Evolutionary conservation across 2,888 invertebrate genomes (phyloP), one percentile per base, ranked within the genome.

Genomic region (Nomada hirtipes): DNA sequence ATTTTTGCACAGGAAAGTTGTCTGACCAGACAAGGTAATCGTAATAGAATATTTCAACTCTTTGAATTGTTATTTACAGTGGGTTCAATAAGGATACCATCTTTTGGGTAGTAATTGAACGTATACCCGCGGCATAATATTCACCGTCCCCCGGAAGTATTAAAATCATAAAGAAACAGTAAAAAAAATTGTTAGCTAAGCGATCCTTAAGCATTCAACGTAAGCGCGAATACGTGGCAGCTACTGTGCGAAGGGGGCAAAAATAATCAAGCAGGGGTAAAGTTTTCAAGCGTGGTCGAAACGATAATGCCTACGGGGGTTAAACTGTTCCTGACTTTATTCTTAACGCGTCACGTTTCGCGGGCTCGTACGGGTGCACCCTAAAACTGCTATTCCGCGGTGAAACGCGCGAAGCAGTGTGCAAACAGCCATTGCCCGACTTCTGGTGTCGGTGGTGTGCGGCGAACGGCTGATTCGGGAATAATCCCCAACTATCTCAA

Each of bases 381-480:
- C 70, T 61, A 79, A 85, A 86, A 83, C 82, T 82, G 81, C 82
- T 86, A 88, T 88, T 85, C 78, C 78, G 73, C 60, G 75, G 69
- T 69, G 79, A 80, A 78, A 82, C 77, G 77, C 68, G 64, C 70
- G 69, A 79, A 79, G 74, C 78, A 42, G 50, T 77, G 64, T 73
- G 59, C 59, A 71, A 52, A n/a, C 53, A 53, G 53, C n/a, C 29
- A 72, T 26, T 64, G 9, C 52, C 36, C 44, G 29, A 29, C 50
- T 68, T 79, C 75, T 71, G 65, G 75, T 36, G 71, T 4, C 53
- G 36, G 47, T 53, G 44, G 77, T 81, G 53, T 76, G 75, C 44
- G 42, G 65, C 60, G 76, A 88, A 85, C 83, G 77, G 86, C 83
- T 88, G 87, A 89, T 88, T 89, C 84, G 75, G 68, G 86, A 88